A percentile compares a stretch with the other conserved stretches of the same genome.
phyloP scores from a whole-genome alignment of 1,140 invertebrate genomes.

The Drosophila athabasca region DNA sequence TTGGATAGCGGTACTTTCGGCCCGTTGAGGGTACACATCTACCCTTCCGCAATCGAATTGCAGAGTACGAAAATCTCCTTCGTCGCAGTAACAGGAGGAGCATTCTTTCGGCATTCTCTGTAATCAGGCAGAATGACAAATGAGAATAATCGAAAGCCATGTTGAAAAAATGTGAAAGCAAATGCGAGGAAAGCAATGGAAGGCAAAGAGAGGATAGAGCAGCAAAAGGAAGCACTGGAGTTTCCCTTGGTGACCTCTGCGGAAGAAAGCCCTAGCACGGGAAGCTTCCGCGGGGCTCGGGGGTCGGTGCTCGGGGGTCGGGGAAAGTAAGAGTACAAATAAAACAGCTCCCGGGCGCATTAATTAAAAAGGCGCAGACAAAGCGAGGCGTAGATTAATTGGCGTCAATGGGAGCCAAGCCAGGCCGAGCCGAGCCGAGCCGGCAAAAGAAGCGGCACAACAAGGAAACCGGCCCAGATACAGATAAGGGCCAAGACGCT shows the following conservation, averaged over 20 bases:
- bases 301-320: not conserved
- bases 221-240: slow-evolving; percentile 15
- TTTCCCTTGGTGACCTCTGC: slow-evolving; percentile 4
- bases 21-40: too few species aligned
- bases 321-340: slow-evolving; percentile 25
- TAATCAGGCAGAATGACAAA: slow-evolving; percentile 31
- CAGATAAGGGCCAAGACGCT: slow-evolving; percentile 37
- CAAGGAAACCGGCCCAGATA: slow-evolving; percentile 2
- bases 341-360: slow-evolving; percentile 68
- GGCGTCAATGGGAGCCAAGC: slow-evolving; percentile 64
- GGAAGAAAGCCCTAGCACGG: not conserved
- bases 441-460: slow-evolving; percentile 16
- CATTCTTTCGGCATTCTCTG: slow-evolving; percentile 1
- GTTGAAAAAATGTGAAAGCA: slow-evolving; percentile 11
- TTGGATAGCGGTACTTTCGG: too few species aligned
- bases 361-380: slow-evolving; percentile 80
- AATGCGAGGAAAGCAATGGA: not conserved
- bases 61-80: not conserved
- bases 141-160: slow-evolving; percentile 29
- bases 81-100: slow-evolving; percentile 8
- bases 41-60: not conserved
- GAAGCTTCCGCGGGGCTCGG: not conserved
- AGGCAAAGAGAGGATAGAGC: slow-evolving; percentile 1
- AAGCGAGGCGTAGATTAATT: slow-evolving; percentile 79
- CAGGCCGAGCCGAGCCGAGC: not conserved